These are phyloP conservation scores for Netelia melanura DNA, from an alignment of 2,888 invertebrate species.

Conservation along the genomic window DNA sequence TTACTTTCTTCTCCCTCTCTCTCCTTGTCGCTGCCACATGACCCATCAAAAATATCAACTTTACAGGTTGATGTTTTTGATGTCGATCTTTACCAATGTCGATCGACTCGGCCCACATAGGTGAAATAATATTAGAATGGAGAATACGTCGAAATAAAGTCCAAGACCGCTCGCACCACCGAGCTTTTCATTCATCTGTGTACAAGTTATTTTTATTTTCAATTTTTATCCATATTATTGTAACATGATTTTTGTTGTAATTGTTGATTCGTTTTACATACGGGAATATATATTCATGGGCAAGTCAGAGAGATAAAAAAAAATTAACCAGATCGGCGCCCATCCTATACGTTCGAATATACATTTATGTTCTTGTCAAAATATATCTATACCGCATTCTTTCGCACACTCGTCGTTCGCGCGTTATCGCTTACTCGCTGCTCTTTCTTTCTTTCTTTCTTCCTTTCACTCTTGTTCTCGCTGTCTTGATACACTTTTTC, in stretches of 20 bases:
- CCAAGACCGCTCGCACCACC: not conserved
- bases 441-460: slow-evolving; percentile 37
- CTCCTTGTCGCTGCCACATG: slow-evolving; percentile 6
- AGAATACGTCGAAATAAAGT: slow-evolving; percentile 15
- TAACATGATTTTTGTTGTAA: slow-evolving; percentile 72
- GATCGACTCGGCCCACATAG: too few species aligned
- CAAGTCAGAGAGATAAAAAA: slow-evolving; percentile 80
- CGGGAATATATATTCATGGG: slow-evolving; percentile 78
- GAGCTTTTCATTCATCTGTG: slow-evolving; percentile 69
- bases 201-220: slow-evolving; percentile 80
- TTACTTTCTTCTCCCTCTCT: slow-evolving; percentile 56
- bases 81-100: not conserved
- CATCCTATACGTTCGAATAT: slow-evolving; percentile 73
- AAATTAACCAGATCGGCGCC: slow-evolving; percentile 76
- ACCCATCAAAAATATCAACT: slow-evolving; percentile 30
- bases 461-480: slow-evolving; percentile 54
- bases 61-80: too few species aligned
- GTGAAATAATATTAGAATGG: not conserved
- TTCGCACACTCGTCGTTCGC: slow-evolving; percentile 52
- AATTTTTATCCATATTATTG: slow-evolving; percentile 77
- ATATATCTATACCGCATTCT: slow-evolving; percentile 64
- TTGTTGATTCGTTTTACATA: slow-evolving; percentile 71
- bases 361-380: slow-evolving; percentile 57
- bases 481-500: slow-evolving; percentile 60
- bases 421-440: slow-evolving; percentile 42